Evolutionary conservation across 2,888 invertebrate species (phyloP).

Genomic region (Frankliniella fusca): DNA sequence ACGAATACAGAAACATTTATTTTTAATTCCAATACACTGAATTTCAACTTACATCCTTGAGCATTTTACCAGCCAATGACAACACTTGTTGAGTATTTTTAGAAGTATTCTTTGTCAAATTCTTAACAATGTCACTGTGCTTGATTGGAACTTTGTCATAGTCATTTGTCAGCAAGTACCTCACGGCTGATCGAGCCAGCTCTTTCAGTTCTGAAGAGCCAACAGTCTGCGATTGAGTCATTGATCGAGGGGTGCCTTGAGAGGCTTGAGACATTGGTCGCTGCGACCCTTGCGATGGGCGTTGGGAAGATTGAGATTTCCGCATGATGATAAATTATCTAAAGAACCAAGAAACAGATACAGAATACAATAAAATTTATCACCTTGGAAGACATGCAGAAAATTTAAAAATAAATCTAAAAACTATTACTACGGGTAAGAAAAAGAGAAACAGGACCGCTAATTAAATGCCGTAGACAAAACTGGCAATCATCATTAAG

Average conservation of each 20-base stretch:
- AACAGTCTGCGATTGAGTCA: not conserved
- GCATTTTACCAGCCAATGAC: not conserved
- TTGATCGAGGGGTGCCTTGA: not conserved
- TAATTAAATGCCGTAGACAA: too few species aligned
- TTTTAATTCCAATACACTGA: not conserved
- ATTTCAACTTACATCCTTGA: not conserved
- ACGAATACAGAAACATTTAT: not conserved
- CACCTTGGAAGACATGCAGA: too few species aligned
- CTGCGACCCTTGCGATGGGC: not conserved
- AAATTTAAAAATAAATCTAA: too few species aligned
- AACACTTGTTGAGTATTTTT: not conserved
- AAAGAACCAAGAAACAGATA: too few species aligned
- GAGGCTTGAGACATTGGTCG: not conserved
- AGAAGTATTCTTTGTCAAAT: not conserved
- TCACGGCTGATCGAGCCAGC: not conserved
- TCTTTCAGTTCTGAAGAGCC: not conserved
- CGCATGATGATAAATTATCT: not conserved
- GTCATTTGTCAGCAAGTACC: not conserved
- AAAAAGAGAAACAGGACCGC: too few species aligned
- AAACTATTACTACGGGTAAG: too few species aligned
- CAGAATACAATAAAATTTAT: too few species aligned
- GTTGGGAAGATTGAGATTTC: not conserved
- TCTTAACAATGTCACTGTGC: slow-evolving; percentile 1
- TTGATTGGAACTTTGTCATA: not conserved
- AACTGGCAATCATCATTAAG: too few species aligned